Evolutionary conservation across 2,888 invertebrate species (phyloP).

Genomic region (Parelbella ahira): DNA sequence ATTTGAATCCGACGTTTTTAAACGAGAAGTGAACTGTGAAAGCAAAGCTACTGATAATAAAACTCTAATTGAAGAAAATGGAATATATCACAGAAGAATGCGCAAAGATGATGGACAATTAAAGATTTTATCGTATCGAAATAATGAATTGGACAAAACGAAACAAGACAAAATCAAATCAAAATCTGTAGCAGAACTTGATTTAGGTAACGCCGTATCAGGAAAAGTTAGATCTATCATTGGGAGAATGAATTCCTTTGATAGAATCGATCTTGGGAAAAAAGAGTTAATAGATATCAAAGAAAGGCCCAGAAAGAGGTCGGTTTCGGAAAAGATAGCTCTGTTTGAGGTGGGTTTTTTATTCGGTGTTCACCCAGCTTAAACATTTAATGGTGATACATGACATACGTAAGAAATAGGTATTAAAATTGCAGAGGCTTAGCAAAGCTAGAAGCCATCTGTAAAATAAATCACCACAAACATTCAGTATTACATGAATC

Average conservation of each 20-base stretch:
- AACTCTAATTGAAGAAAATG: too few species aligned
- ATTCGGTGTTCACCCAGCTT: too few species aligned
- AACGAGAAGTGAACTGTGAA: conserved; percentile 8
- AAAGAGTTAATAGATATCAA: conserved; percentile 44
- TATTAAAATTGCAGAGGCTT: too few species aligned
- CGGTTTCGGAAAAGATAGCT: conserved; percentile 61
- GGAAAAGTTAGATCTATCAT: conserved; percentile 54
- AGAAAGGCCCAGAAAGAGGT: conserved; percentile 51
- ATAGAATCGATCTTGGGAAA: conserved; percentile 38
- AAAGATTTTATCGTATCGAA: conserved; percentile 24
- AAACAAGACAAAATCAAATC: too few species aligned
- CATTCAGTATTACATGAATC: too few species aligned
- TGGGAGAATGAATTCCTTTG: conserved; percentile 52
- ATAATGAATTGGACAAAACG: conserved; percentile 31
- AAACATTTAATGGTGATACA: too few species aligned
- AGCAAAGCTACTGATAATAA: too few species aligned
- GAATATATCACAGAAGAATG: background rate
- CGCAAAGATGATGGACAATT: conserved; percentile 9
- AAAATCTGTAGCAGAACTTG: conserved; percentile 53
- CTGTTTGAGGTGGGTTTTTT: conserved; percentile 59
- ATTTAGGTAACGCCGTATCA: conserved; percentile 48
- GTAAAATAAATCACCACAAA: too few species aligned
- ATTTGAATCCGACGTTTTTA: conserved; percentile 2
- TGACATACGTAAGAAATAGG: too few species aligned
- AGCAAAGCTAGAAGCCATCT: too few species aligned